These are phyloP conservation scores for Lethrus apterus DNA, from an alignment of 1,140 invertebrate genomes.

Conservation along the genomic window DNA sequence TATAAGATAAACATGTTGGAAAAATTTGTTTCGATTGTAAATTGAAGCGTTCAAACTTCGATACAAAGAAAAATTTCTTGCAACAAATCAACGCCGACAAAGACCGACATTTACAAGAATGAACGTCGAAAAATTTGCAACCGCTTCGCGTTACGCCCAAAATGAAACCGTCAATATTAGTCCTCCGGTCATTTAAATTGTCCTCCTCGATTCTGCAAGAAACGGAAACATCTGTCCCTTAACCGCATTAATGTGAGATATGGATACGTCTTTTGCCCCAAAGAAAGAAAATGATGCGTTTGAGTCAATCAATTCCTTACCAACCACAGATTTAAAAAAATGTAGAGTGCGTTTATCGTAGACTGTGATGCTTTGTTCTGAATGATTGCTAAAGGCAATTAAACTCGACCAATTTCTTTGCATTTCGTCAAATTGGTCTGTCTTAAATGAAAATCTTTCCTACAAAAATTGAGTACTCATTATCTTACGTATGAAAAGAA, in stretches of 20 bases:
- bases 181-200: constrained; percentile 9
- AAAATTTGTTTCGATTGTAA: too few species aligned
- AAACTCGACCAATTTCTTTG: too few species aligned
- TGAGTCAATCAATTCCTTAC: background rate
- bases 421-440: too few species aligned
- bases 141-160: constrained; percentile 8
- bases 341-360: background rate
- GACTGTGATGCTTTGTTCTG: background rate
- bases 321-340: background rate
- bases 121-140: constrained; percentile 13
- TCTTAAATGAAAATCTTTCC: too few species aligned
- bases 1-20: too few species aligned
- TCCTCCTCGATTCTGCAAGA: constrained; percentile 6
- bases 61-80: too few species aligned
- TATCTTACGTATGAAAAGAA: too few species aligned
- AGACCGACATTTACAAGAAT: too few species aligned
- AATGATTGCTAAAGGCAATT: background rate
- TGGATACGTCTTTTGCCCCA: constrained; percentile 3
- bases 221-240: constrained; percentile 8
- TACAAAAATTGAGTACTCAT: too few species aligned
- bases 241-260: constrained; percentile 7
- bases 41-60: too few species aligned
- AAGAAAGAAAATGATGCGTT: background rate
- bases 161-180: constrained; percentile 10
- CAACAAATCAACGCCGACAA: too few species aligned